A percentile compares a stretch with the other conserved stretches of the same genome.
Evolutionary conservation across 1,140 invertebrate genomes (phyloP).

Genomic region (Meteorus sp.): DNA sequence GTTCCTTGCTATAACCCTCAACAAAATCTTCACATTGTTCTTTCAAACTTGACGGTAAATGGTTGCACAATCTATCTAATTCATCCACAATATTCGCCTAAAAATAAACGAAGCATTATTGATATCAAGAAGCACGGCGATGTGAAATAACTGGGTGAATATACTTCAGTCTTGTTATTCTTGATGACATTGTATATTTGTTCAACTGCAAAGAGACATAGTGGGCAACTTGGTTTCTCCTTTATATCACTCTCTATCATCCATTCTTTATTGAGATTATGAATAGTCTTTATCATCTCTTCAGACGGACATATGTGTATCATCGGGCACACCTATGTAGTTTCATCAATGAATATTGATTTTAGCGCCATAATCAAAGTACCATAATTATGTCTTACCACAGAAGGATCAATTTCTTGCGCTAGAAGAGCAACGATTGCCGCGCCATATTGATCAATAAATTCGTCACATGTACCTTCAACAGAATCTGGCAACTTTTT

Average conservation of each 20-base stretch:
- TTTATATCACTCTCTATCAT: slow-evolving; percentile 59
- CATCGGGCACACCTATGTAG: slow-evolving; percentile 64
- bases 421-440: slow-evolving; percentile 75
- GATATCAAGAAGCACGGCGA: slow-evolving; percentile 8
- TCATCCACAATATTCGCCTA: slow-evolving; percentile 71
- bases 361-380: slow-evolving; percentile 9
- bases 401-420: slow-evolving; percentile 79
- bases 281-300: slow-evolving; percentile 47
- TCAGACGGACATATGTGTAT: slow-evolving; percentile 62
- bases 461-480: slow-evolving; percentile 69
- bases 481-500: slow-evolving; percentile 67
- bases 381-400: slow-evolving; percentile 52
- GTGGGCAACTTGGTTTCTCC: slow-evolving; percentile 70
- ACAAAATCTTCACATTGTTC: slow-evolving; percentile 77
- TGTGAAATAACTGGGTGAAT: background rate
- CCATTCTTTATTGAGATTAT: slow-evolving; percentile 52
- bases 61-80: slow-evolving; percentile 72
- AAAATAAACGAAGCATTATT: slow-evolving; percentile 34
- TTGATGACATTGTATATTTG: slow-evolving; percentile 70
- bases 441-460: slow-evolving; percentile 76
- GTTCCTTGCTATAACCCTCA: slow-evolving; percentile 71
- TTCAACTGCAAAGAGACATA: slow-evolving; percentile 79
- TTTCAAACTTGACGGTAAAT: slow-evolving; percentile 66
- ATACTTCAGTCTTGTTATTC: slow-evolving; percentile 72
- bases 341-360: slow-evolving; percentile 7